These are phyloP conservation scores for Exephanes ischioxanthus DNA, from an alignment of 2,888 invertebrate species.

Conservation along the genomic window DNA sequence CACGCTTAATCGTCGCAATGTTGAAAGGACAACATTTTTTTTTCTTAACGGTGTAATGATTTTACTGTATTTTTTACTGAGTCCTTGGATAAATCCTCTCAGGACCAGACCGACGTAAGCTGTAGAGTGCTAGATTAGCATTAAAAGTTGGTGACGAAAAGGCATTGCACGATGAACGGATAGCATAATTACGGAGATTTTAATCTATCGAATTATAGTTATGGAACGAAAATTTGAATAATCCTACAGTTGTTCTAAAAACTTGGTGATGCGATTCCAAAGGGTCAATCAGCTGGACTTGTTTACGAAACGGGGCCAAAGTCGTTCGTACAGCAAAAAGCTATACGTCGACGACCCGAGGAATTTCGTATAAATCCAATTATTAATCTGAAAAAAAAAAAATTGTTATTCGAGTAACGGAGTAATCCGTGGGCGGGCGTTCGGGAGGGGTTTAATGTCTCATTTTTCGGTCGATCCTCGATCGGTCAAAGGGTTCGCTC, in stretches of 20 bases:
- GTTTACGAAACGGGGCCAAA: not conserved
- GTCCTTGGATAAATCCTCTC: too few relatives aligned
- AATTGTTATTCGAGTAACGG: constrained; percentile 16
- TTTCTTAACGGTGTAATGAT: not conserved
- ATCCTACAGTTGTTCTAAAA: not conserved
- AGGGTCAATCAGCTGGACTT: not conserved
- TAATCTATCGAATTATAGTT: not conserved
- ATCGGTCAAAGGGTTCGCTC: constrained; percentile 11
- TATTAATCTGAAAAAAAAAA: not conserved
- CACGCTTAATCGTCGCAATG: not conserved
- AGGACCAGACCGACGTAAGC: too few relatives aligned
- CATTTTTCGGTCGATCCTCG: constrained; percentile 46
- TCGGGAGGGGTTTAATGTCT: constrained; percentile 61
- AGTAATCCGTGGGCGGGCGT: constrained; percentile 22
- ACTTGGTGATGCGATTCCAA: not conserved
- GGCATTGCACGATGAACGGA: too few relatives aligned
- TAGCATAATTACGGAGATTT: not conserved
- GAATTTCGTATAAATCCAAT: not conserved
- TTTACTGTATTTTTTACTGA: too few relatives aligned
- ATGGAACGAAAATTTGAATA: not conserved
- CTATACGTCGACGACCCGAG: too few relatives aligned
- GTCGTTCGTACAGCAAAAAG: not conserved
- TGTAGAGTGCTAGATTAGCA: too few relatives aligned
- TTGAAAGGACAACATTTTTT: not conserved
- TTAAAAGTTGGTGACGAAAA: too few relatives aligned